A percentile compares a stretch with the other conserved stretches of the same genome.
phyloP scores from a whole-genome alignment of 2,113 vertebrate species.

The Caloenas nicobarica region DNA sequence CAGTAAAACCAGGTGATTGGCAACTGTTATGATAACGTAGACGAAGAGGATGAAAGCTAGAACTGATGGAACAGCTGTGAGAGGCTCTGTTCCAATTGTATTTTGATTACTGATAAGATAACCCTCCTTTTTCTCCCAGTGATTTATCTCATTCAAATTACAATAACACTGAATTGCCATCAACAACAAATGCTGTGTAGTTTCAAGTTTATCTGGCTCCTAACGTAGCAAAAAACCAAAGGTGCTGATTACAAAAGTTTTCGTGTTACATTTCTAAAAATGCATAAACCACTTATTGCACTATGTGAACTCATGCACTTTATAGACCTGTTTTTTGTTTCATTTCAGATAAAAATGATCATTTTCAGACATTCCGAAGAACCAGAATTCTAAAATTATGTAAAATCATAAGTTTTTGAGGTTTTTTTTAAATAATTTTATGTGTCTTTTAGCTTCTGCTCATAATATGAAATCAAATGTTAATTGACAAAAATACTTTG shows the following conservation, averaged over 20 bases:
- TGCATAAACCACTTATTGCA: neutral
- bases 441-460: neutral
- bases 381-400: neutral
- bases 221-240: neutral
- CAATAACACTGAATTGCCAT: slow-evolving; percentile 57
- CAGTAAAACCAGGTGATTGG: slow-evolving; percentile 42
- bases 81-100: slow-evolving; percentile 43
- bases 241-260: slow-evolving; percentile 15
- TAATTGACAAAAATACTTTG: neutral
- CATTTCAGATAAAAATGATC: neutral
- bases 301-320: neutral
- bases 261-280: slow-evolving; percentile 22
- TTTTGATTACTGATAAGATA: slow-evolving; percentile 70
- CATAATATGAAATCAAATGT: neutral
- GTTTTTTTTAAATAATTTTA: neutral
- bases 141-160: slow-evolving; percentile 57
- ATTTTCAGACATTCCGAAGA: neutral
- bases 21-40: slow-evolving; percentile 54
- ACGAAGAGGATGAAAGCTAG: slow-evolving; percentile 45
- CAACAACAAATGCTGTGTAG: slow-evolving; percentile 42
- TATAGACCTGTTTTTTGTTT: neutral
- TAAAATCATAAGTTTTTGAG: neutral
- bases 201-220: slow-evolving; percentile 36
- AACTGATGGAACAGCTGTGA: slow-evolving; percentile 63
- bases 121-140: slow-evolving; percentile 4